phyloP scores from a whole-genome alignment of 1,140 invertebrate genomes.

The Acromyrmex echinatior region DNA sequence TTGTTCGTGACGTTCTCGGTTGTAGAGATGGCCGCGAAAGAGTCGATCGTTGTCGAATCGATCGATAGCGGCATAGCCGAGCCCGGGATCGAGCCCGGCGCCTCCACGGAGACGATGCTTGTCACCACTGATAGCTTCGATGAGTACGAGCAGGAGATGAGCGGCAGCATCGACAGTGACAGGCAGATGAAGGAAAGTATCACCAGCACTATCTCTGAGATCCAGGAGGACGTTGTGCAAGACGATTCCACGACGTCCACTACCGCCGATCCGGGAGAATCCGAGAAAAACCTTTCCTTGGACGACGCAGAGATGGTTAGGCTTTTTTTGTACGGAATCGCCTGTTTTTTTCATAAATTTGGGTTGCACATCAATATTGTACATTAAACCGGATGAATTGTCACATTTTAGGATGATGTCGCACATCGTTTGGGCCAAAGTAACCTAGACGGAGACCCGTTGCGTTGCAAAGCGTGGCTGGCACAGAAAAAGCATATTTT shows the following conservation, averaged over 20 bases:
- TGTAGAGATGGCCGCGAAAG: slow-evolving; percentile 78
- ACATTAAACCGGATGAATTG: not conserved
- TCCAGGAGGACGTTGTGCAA: slow-evolving; percentile 86
- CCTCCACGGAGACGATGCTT: slow-evolving; percentile 89
- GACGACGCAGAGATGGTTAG: slow-evolving; percentile 81
- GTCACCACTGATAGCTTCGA: slow-evolving; percentile 91
- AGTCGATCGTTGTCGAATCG: slow-evolving; percentile 65
- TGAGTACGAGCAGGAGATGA: slow-evolving; percentile 90
- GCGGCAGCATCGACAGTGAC: slow-evolving; percentile 88
- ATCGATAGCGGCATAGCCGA: slow-evolving; percentile 81
- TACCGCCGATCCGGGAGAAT: slow-evolving; percentile 44
- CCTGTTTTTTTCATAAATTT: not conserved
- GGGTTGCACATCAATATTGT: not conserved
- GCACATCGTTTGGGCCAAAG: slow-evolving; percentile 80
- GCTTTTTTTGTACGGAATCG: slow-evolving; percentile 61
- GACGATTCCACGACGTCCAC: slow-evolving; percentile 78
- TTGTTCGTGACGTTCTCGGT: slow-evolving; percentile 23
- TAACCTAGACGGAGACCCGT: slow-evolving; percentile 81
- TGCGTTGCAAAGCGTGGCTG: slow-evolving; percentile 88
- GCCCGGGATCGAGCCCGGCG: slow-evolving; percentile 87
- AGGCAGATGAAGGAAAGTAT: slow-evolving; percentile 83
- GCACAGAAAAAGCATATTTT: slow-evolving; percentile 96
- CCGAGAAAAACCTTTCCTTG: slow-evolving; percentile 72
- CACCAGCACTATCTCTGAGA: slow-evolving; percentile 87
- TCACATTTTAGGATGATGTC: slow-evolving; percentile 81